Percentiles rank a stretch among this genome's conserved stretches.
Evolutionary conservation across 37 sponge, comb jelly and placozoan genomes (phyloP).

Genomic region (Axinella damicornis): DNA sequence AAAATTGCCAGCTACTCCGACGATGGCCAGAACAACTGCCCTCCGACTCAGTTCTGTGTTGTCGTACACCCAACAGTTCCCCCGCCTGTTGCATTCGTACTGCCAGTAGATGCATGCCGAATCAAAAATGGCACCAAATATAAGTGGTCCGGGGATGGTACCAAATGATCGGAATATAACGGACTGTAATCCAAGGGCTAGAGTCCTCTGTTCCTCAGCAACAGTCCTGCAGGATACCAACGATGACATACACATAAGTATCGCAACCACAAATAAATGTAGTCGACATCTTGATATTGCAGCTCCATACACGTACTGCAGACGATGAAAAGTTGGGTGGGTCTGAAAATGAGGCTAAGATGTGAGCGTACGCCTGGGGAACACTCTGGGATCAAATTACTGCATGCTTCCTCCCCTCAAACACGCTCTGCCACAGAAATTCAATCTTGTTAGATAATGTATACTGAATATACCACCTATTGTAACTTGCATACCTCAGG

Average conservation of each 20-base stretch:
- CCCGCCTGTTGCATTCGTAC: constrained; percentile 49
- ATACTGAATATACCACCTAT: background rate
- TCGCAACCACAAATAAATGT: too few relatives aligned
- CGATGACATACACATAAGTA: too few relatives aligned
- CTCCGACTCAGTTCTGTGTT: constrained; percentile 49
- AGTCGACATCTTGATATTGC: too few relatives aligned
- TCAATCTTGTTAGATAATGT: too few relatives aligned
- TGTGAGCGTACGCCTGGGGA: background rate
- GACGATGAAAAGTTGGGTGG: too few relatives aligned
- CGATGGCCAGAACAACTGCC: background rate
- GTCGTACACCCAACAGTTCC: constrained; percentile 86
- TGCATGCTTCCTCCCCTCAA: too few relatives aligned
- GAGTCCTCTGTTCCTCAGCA: constrained; percentile 77
- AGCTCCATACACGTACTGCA: too few relatives aligned
- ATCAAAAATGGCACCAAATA: constrained; percentile 80
- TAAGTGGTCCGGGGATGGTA: constrained; percentile 79
- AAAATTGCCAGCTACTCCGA: too few relatives aligned
- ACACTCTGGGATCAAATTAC: too few relatives aligned
- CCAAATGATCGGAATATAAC: constrained; percentile 62
- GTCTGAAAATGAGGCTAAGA: too few relatives aligned
- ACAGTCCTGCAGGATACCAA: constrained; percentile 70
- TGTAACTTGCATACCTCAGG: constrained; percentile 38
- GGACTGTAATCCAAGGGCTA: constrained; percentile 80
- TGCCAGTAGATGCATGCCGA: constrained; percentile 68
- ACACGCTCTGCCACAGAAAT: too few relatives aligned